Percentiles rank a stretch among this genome's conserved stretches.
These are phyloP conservation scores for Pocillopora meandrina DNA, from an alignment of 92 coral and sea anemone genomes.

Conservation along the genomic window DNA sequence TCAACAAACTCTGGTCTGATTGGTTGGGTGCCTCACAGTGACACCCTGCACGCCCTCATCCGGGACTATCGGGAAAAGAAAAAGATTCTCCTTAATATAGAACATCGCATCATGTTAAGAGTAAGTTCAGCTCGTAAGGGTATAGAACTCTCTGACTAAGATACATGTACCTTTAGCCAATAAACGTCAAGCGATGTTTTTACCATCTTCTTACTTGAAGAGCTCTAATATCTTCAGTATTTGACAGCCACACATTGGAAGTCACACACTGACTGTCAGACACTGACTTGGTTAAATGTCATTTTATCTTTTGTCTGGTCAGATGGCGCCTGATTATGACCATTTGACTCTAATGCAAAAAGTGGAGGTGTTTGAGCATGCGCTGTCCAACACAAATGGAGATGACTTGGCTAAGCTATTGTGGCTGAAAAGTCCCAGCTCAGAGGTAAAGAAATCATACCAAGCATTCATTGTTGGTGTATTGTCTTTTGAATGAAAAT, in stretches of 20 bases:
- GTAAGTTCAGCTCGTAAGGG: conserved; percentile 29
- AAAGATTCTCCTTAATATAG: conserved; percentile 92
- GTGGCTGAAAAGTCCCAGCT: conserved; percentile 99
- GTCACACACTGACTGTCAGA: too few species aligned
- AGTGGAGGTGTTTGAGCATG: conserved; percentile 99
- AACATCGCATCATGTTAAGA: conserved; percentile 97
- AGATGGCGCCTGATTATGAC: conserved; percentile 99
- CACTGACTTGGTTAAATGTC: not conserved
- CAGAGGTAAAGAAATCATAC: conserved; percentile 65
- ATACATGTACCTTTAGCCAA: too few species aligned
- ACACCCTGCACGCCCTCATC: conserved; percentile 96
- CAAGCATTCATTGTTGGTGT: too few species aligned
- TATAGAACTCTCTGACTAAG: not conserved
- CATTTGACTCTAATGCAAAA: conserved; percentile 98
- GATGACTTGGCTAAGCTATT: conserved; percentile 95
- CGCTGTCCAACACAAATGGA: conserved; percentile 96
- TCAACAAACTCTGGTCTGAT: conserved; percentile 99
- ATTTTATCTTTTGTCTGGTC: not conserved
- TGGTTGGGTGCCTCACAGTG: conserved; percentile 99
- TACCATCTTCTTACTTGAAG: too few species aligned
- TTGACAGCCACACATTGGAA: too few species aligned
- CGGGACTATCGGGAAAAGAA: conserved; percentile 99
- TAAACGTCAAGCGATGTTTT: too few species aligned
- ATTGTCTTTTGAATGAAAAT: not conserved
- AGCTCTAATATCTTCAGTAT: too few species aligned